A percentile compares a stretch with the other conserved stretches of the same genome.
Conservation (phyloP, 2,888 invertebrate genomes). For the Noctua fimbriata region DNA sequence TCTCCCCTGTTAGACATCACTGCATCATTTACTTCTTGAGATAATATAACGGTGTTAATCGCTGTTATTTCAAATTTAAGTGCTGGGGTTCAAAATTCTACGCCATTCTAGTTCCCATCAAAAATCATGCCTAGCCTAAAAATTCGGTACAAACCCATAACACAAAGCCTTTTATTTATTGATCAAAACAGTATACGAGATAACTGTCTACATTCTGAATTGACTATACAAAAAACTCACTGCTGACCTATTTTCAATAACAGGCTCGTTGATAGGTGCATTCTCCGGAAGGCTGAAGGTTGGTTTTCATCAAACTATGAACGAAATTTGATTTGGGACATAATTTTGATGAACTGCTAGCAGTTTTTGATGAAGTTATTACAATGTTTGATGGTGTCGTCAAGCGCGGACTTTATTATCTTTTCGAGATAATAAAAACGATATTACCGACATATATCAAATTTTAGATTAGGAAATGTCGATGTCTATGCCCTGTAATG, state of each 20-base stretch:
- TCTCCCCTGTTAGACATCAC: too few species aligned
- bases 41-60: neutral
- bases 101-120: neutral
- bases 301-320: conserved; percentile 22
- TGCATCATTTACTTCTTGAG: too few species aligned
- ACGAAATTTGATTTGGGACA: conserved; percentile 24
- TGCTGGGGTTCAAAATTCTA: neutral
- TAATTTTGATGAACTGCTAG: conserved; percentile 7
- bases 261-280: conserved; percentile 46
- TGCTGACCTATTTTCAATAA: conserved; percentile 51
- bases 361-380: neutral
- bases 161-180: conserved; percentile 7
- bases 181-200: conserved; percentile 25
- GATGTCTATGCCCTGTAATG: neutral
- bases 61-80: too few species aligned
- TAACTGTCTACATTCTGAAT: conserved; percentile 31
- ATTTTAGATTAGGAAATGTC: neutral
- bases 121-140: too few species aligned
- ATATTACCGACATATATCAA: neutral
- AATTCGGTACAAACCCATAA: neutral
- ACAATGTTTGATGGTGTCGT: neutral
- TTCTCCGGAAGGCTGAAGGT: conserved; percentile 29
- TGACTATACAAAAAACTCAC: conserved; percentile 36
- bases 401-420: neutral
- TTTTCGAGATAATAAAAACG: neutral